Evolutionary conservation across 1,140 invertebrate genomes (phyloP).

Genomic region (Brachionus sp.): DNA sequence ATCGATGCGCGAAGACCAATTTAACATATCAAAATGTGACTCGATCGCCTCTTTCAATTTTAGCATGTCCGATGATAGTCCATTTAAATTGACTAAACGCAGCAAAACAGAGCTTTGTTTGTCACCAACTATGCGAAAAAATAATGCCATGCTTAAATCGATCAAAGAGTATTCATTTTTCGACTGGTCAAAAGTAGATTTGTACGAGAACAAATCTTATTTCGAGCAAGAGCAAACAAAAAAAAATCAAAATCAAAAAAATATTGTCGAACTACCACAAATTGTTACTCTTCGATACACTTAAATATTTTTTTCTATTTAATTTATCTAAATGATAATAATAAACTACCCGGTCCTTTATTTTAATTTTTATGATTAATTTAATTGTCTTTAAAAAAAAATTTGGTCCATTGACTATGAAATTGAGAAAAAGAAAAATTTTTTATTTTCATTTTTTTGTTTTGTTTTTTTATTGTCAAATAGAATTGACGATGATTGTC

Average conservation of each 20-base stretch:
- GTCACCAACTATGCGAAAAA: neutral
- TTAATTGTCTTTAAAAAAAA: neutral
- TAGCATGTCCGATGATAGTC: neutral
- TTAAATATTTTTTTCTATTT: neutral
- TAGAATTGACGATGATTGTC: neutral
- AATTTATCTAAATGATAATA: neutral
- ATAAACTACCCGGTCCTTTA: slow-evolving; percentile 11
- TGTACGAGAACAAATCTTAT: neutral
- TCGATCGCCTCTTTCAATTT: neutral
- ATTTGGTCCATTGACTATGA: neutral
- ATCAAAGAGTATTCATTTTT: slow-evolving; percentile 42
- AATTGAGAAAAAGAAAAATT: neutral
- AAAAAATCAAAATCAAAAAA: neutral
- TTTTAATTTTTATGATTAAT: neutral
- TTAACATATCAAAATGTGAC: neutral
- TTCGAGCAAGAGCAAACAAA: neutral
- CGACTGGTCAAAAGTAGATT: slow-evolving; percentile 30
- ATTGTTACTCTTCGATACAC: slow-evolving; percentile 36
- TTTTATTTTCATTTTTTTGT: neutral
- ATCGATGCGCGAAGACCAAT: neutral
- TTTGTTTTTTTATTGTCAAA: neutral
- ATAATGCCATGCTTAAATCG: neutral
- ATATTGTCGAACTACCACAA: slow-evolving; percentile 28
- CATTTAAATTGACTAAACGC: neutral
- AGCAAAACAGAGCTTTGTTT: neutral